Evolutionary conservation across 2,113 vertebrate genomes (phyloP).

Genomic region (Nannospalax galili): DNA sequence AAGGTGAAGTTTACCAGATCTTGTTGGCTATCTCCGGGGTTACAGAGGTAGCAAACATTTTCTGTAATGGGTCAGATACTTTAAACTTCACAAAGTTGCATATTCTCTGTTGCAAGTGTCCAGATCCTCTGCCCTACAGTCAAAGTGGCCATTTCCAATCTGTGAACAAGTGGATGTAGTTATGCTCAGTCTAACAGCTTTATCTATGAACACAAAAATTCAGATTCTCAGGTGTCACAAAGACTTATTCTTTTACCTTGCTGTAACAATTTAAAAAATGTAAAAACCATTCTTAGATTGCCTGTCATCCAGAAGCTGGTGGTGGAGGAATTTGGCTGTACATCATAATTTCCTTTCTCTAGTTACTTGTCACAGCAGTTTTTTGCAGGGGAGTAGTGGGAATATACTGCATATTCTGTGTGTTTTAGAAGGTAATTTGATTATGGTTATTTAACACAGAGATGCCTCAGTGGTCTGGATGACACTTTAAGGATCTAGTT

Average conservation of each 20-base stretch:
- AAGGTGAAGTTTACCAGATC: constrained; percentile 41
- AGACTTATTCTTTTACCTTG: not conserved
- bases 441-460: not conserved
- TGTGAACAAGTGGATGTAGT: not conserved
- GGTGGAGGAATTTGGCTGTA: not conserved
- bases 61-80: not conserved
- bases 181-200: not conserved
- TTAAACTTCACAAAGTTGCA: not conserved
- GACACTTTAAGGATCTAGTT: not conserved
- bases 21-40: not conserved
- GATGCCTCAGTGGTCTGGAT: not conserved
- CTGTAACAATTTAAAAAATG: constrained; percentile 6
- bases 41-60: not conserved
- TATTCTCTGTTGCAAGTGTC: fast-evolving
- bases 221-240: not conserved
- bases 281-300: constrained; percentile 6
- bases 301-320: not conserved
- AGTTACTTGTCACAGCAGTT: not conserved
- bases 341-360: not conserved
- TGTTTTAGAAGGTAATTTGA: not conserved
- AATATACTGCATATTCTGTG: not conserved
- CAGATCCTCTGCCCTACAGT: not conserved
- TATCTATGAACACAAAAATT: not conserved
- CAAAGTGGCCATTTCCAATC: not conserved
- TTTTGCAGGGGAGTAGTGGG: not conserved